phyloP scores from a whole-genome alignment of 2,113 vertebrate genomes.

The Dicaeum eximium region DNA sequence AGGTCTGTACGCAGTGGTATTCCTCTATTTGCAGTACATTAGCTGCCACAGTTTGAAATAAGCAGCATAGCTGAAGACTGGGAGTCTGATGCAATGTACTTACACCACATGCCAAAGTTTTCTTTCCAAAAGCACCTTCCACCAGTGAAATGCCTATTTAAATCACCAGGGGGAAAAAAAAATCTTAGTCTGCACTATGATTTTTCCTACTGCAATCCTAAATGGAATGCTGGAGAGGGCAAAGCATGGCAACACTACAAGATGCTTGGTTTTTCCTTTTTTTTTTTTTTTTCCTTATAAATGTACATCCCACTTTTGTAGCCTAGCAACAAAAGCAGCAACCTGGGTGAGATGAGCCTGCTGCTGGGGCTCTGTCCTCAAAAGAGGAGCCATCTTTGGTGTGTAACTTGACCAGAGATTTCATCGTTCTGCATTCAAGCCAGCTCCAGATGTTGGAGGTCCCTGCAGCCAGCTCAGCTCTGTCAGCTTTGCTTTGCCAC shows the following conservation, averaged over 20 bases:
- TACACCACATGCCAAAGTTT: not conserved
- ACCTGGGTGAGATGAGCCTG: constrained; percentile 11
- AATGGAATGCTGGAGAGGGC: not conserved
- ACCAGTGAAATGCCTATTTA: not conserved
- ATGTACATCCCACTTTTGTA: constrained; percentile 31
- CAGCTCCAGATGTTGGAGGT: constrained; percentile 16
- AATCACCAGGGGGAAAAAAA: not conserved
- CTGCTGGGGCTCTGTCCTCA: constrained; percentile 55
- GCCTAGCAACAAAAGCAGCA: constrained; percentile 68
- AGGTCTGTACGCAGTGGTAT: not conserved
- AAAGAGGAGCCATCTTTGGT: constrained; percentile 65
- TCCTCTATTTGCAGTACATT: not conserved
- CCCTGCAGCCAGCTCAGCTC: not conserved
- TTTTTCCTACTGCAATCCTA: not conserved
- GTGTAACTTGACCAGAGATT: constrained; percentile 37
- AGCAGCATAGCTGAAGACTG: not conserved
- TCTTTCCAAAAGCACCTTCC: not conserved
- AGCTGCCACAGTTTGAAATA: not conserved
- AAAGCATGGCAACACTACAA: not conserved
- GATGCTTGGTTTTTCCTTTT: not conserved
- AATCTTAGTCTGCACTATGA: not conserved
- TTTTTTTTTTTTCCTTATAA: not conserved
- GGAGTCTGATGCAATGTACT: constrained; percentile 21
- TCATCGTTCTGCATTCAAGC: constrained; percentile 49
- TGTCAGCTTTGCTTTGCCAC: not conserved